Conservation (phyloP, 2,888 invertebrate species). For the Epistrophe eligans region DNA sequence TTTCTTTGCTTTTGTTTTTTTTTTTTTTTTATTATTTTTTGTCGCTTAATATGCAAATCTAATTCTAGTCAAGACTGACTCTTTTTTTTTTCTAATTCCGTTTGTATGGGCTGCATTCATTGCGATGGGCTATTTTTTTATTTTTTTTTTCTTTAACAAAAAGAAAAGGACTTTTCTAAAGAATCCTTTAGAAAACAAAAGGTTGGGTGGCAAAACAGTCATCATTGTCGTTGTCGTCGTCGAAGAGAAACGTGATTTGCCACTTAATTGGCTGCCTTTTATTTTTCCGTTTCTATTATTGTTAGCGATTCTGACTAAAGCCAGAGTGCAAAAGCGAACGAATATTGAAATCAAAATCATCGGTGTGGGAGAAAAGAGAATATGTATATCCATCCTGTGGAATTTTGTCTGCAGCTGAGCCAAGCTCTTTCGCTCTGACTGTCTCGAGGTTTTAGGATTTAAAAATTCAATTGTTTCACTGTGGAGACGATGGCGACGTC, state of each 20-base stretch:
- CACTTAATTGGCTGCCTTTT: slow-evolving; percentile 73
- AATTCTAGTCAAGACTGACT: slow-evolving; percentile 41
- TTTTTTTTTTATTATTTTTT: slow-evolving; percentile 44
- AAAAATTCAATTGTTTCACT: slow-evolving; percentile 55
- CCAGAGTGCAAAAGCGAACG: slow-evolving; percentile 6
- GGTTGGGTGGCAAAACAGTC: slow-evolving; percentile 27
- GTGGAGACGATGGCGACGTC: slow-evolving; percentile 44
- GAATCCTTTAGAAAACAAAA: slow-evolving; percentile 35
- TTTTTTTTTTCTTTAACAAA: neutral
- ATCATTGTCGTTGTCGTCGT: slow-evolving; percentile 17
- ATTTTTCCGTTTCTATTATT: slow-evolving; percentile 57
- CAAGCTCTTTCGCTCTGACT: neutral
- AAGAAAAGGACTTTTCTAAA: slow-evolving; percentile 16
- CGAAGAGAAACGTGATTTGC: slow-evolving; percentile 70
- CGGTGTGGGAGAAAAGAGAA: neutral
- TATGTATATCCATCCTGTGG: neutral
- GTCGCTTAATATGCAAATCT: slow-evolving; percentile 64
- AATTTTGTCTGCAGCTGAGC: slow-evolving; percentile 20
- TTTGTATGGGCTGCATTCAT: slow-evolving; percentile 41
- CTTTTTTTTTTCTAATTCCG: slow-evolving; percentile 31
- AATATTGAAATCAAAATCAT: slow-evolving; percentile 36
- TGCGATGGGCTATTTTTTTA: neutral
- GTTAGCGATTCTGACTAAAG: neutral
- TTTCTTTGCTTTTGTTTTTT: neutral
- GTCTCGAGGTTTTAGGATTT: slow-evolving; percentile 57